phyloP scores from a whole-genome alignment of 2,113 vertebrate genomes.

The Odobenus rosmarus region DNA sequence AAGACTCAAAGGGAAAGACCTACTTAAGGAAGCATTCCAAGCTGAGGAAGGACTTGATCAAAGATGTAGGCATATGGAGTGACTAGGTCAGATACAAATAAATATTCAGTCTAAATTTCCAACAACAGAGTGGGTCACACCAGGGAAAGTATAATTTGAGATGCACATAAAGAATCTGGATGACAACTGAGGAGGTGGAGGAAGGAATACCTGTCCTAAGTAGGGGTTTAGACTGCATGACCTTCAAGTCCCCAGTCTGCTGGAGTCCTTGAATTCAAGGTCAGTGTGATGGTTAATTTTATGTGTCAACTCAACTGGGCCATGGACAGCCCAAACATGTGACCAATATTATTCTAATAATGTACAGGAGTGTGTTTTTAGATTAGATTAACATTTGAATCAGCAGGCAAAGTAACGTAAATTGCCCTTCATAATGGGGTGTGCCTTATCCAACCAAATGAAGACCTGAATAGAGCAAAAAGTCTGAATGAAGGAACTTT shows the following conservation, averaged over 20 bases:
- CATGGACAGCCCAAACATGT: neutral
- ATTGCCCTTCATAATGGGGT: neutral
- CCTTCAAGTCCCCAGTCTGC: neutral
- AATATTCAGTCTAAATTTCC: neutral
- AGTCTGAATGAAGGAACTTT: neutral
- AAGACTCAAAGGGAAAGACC: neutral
- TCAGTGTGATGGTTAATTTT: neutral
- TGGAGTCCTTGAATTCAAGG: neutral
- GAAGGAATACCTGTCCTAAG: neutral
- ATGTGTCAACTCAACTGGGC: neutral
- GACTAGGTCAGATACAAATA: neutral
- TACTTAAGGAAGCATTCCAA: neutral
- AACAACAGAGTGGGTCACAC: neutral
- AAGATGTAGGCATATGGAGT: neutral
- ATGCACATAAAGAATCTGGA: neutral
- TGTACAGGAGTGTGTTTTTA: neutral
- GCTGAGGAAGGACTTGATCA: neutral
- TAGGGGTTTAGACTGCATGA: neutral
- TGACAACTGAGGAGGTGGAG: neutral
- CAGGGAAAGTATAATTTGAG: neutral
- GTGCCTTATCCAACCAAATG: neutral
- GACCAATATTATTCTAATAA: neutral
- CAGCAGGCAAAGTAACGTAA: neutral
- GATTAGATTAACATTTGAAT: neutral
- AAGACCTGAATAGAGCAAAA: neutral